Conservation (phyloP, 64 coral and sea anemone species). For the Pocillopora damicornis region DNA sequence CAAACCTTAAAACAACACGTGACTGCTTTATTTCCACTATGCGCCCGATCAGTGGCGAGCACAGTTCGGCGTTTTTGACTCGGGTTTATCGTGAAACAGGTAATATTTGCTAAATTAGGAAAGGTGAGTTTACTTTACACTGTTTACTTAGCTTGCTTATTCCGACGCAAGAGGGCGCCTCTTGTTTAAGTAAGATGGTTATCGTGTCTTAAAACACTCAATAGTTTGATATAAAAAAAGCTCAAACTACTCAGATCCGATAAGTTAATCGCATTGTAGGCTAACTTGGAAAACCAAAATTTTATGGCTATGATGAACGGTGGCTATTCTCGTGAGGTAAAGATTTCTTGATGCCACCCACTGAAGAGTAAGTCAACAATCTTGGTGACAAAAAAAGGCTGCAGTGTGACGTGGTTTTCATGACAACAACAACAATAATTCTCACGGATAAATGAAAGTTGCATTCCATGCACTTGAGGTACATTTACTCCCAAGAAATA, state of each 20-base stretch:
- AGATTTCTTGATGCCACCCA: no score
- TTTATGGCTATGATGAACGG: neutral
- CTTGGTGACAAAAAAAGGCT: neutral
- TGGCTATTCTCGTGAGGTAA: no score
- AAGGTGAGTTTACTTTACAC: constrained; percentile 5
- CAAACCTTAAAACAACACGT: no score
- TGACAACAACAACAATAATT: neutral
- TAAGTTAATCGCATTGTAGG: neutral
- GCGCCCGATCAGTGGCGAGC: no score
- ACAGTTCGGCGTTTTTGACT: neutral
- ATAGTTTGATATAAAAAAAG: neutral
- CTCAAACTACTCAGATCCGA: neutral
- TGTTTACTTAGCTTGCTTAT: neutral
- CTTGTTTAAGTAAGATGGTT: constrained; percentile 22
- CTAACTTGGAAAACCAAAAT: neutral
- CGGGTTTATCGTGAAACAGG: neutral
- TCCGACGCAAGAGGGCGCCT: constrained; percentile 6
- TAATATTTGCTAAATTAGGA: neutral
- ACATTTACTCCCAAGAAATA: neutral
- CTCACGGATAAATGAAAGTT: neutral
- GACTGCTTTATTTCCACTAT: no score
- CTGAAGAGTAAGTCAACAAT: neutral
- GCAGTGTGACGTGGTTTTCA: neutral
- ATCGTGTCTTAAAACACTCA: constrained; percentile 15
- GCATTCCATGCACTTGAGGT: neutral